Base-by-base conservation (phyloP, 2,797 vertebrate species). In the Brachyrhaphis roseni region DNA sequence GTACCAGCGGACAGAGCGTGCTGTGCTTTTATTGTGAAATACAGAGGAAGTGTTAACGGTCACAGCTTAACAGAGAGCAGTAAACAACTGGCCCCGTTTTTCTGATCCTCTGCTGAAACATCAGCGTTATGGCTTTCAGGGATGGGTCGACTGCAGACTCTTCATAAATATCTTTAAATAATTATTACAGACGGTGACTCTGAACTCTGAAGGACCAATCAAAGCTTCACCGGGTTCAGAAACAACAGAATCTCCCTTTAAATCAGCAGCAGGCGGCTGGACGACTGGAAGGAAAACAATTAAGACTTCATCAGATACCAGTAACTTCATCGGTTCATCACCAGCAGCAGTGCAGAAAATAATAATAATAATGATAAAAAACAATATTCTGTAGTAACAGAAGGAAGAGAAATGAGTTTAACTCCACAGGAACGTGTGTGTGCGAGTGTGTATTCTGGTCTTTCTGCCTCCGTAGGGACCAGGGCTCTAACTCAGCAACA, bases 351-450 rank as follows among this genome's bases (percentile, higher is more conserved):
- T 31, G 72, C 70, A 64, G 47, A 74, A 59, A 80, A 34, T 74
- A 3, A 36, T 76, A 75, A 66, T 76, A 75, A 66, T 10, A 82
- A 74, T 68, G 1, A 28, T 18, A n/a, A 11, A 64, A 43, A 46
- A 31, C 23, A 74, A 79, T 34, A 62, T 47, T 74, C 77, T 68
- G 51, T 12, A 74, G 36, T 74, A 31, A 82, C 77, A 83, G 83
- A 20, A 8, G 11, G 41, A 78, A n/a, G 47, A 83, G 78, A 78
- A 51, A 28, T 26, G n/a, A 78, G 80, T 74, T 79, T 81, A 86
- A 83, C 76, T 86, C 84, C 88, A 90, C 88, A 88, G 82, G 82
- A 87, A 84, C 79, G 1, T 18, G 20, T 41, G 51, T 55, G 51
- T 53, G 51, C 23, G 49, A 8, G 51, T 1, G 53, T 76, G 79